phyloP scores from a whole-genome alignment of 2,888 invertebrate species.

The Tridacna gigas region DNA sequence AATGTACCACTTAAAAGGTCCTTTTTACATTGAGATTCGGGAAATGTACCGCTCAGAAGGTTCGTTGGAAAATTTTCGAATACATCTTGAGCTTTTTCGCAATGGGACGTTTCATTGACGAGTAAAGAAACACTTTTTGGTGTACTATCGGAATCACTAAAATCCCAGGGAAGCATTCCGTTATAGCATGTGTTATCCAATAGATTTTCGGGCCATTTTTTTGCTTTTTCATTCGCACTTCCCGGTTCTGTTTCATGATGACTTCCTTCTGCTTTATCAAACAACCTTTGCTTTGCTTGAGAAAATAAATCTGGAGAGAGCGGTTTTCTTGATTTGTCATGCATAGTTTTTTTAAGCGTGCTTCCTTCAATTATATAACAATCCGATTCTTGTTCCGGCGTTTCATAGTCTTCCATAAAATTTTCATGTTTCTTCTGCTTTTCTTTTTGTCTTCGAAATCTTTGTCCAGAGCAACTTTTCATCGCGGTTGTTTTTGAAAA shows the following conservation, averaged over 20 bases:
- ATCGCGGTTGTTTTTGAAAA: background rate
- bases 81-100: slow-evolving; percentile 15
- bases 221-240: background rate
- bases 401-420: background rate
- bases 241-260: background rate
- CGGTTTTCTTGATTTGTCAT: background rate
- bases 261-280: background rate
- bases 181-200: background rate
- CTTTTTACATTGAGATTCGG: background rate
- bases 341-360: background rate
- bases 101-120: too few relatives aligned
- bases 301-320: background rate
- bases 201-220: background rate
- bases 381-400: background rate
- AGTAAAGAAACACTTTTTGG: slow-evolving; percentile 5
- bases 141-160: background rate
- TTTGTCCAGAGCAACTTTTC: background rate
- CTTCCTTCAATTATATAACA: background rate
- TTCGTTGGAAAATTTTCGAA: slow-evolving; percentile 13
- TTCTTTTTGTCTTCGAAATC: background rate
- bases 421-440: background rate
- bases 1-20: slow-evolving; percentile 9
- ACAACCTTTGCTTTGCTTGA: background rate
- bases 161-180: background rate
- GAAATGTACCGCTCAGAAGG: slow-evolving; percentile 7